Evolutionary conservation across 2,113 vertebrate species (phyloP), one percentile per base, ranked within the genome.

Genomic region (Ptychochromis oligacanthus): DNA sequence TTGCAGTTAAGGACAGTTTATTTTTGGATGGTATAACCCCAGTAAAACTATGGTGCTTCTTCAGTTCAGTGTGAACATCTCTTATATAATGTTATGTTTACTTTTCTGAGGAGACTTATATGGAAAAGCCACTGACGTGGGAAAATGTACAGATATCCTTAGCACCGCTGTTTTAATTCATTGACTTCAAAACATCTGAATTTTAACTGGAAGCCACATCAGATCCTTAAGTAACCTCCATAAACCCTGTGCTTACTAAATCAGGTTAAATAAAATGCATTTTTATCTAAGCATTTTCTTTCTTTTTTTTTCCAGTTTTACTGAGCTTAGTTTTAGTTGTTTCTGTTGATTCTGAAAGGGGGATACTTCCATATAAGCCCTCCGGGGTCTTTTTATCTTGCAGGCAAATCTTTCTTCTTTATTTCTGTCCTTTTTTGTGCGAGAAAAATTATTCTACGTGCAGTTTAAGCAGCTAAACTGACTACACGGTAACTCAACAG

Each of bases 31-130:
- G 79, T 34, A 77, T 36, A 77, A 79, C 64, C 67, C 17, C 74
- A 57, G 64, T 75, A 36, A 87, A 82, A 79, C 24, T 4, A 36
- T 34, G 56, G 56, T n/a, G 24, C 72, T 84, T 82, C 80, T 58
- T 26, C 59, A 65, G 74, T 31, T 59, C n/a, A 26, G 77, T 20
- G 20, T 5, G 64, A 60, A 58, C 15, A 7, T 58, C 31, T 28
- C 58, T 89, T 88, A 83, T 43, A 20, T 85, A 78, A 88, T 24
- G n/a, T 31, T 72, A 2, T 81, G 67, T 81, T 80, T 75, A 74
- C 78, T 67, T 82, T 52, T 64, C 40, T 20, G 17, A 38, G 54
- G 40, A 89, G 54, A 82, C 75, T 82, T 84, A 65, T 84, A 60
- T 74, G 40, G 80, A 40, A 36, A 82, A 81, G 58, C 24, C 38